Base-by-base conservation (phyloP, 2,888 invertebrate species). In the Eueremaeus valkanovi region DNA sequence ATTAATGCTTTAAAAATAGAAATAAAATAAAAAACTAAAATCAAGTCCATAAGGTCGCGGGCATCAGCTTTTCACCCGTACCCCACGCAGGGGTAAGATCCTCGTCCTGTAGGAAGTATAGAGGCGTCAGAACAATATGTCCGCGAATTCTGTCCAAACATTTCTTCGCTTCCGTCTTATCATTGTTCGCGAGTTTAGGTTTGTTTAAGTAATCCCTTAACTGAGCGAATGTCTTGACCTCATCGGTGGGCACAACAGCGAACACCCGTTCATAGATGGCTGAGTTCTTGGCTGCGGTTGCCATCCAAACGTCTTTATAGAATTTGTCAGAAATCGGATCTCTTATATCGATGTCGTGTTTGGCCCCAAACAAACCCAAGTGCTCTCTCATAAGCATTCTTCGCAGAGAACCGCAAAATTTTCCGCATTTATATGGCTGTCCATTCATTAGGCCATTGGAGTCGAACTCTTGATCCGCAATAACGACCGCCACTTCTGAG, bases 41-140 rank as follows among this genome's bases (percentile, higher is more conserved):
- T 83, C 85, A 94, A 24, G 95, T 95, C 95, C 97, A 98, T 27
- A 97, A 86, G 1, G 92, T 87, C 40, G 92, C 92, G 3, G 97
- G 97, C 88, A 96, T 89, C 81, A 97, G 89, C 70, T 93, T 93
- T 83, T 97, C 96, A 83, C 92, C 92, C 27, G 92, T 90, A 21
- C 89, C 88, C 55, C 89, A 88, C 73, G 90, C 88, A 9, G 96
- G 96, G 24, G 91, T 92, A 61, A 96, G 86, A 61, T 88, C 36
- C 85, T 96, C 95, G 79, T 91, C 88, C 81, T 88, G 88, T n/a
- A 98, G 87, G 85, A 98, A 98, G 77, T 92, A 87, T 73, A 95
- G 84, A 0, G 98, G 97, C 82, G 96, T 86, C 79, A 93, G 88
- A 0, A 98, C 98, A 76, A 98, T 83, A 83, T 90, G 88, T 0